A percentile compares a stretch with the other conserved stretches of the same genome.
These are phyloP conservation scores for Gephyroberyx darwinii DNA, from an alignment of 2,797 vertebrate species.

Conservation along the genomic window DNA sequence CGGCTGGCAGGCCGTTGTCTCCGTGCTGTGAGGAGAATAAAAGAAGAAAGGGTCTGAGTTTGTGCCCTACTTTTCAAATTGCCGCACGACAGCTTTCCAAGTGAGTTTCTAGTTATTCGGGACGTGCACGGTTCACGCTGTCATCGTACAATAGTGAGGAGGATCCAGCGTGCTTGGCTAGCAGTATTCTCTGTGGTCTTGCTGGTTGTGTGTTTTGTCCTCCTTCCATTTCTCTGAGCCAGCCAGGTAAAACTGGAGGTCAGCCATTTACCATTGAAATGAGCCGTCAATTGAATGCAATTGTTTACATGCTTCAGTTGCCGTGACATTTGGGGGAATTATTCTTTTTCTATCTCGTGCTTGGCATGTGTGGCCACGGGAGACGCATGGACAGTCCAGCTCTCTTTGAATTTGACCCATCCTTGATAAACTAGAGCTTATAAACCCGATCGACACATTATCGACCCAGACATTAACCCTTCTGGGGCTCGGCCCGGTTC, in stretches of 20 bases:
- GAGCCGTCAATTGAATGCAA: constrained; percentile 73
- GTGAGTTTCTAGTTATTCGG: constrained; percentile 32
- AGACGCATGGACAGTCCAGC: constrained; percentile 16
- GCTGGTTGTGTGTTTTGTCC: constrained; percentile 60
- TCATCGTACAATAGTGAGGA: constrained; percentile 25
- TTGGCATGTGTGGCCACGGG: constrained; percentile 41
- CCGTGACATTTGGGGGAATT: constrained; percentile 68
- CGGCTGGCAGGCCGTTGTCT: constrained; percentile 72
- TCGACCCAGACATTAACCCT: background rate
- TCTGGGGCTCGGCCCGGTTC: no score
- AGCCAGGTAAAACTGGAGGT: constrained; percentile 66
- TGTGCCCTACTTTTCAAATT: constrained; percentile 2
- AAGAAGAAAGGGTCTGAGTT: constrained; percentile 3
- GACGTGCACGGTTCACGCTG: constrained; percentile 25
- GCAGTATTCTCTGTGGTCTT: constrained; percentile 46
- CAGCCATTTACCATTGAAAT: constrained; percentile 76
- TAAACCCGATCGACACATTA: background rate
- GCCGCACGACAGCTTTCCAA: constrained; percentile 18
- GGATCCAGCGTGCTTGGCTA: constrained; percentile 50
- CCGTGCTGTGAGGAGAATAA: constrained; percentile 65
- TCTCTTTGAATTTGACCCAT: constrained; percentile 15
- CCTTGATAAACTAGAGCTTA: constrained; percentile 4
- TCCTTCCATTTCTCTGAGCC: constrained; percentile 64
- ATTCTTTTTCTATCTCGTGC: constrained; percentile 59
- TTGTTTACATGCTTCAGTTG: constrained; percentile 77